Base-by-base conservation (phyloP, 92 coral and sea anemone genomes). In the Hydrozoanthus gracilis region DNA sequence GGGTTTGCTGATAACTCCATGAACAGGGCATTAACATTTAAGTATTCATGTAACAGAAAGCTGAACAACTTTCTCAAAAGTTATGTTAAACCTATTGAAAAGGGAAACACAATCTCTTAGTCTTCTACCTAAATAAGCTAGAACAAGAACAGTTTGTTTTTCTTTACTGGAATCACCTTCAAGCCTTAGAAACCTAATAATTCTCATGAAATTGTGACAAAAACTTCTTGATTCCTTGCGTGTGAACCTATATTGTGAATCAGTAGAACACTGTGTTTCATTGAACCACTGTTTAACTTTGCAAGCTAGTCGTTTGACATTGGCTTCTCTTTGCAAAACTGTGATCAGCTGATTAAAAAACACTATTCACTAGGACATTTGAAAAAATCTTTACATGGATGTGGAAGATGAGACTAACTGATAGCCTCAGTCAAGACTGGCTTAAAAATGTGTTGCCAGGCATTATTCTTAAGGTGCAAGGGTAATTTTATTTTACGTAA, bases 91-190 rank as follows among this genome's bases (percentile, higher is more conserved):
- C 20, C 93, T 64, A 48, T 86, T 89, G 39, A 86, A 82, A 11
- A 91, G 84, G 11, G 92, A 85, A 56, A 85, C 88, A 83, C 91
- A 88, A 87, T 91, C 92, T 46, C 92, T 67, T 18, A 67, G 73
- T 46, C 73, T 67, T 18, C 46, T 18, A 11, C 73, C 73, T 11
- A 67, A 67, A 67, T 67, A 67, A 67, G 73, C 46, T 6, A 67
- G 10, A 67, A 11, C 18, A 67, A 67, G 73, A 67, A 67, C 73
- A 4, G 73, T 67, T 11, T 67, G 73, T 18, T 18, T 75, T 78
- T 91, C 83, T 49, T 75, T 77, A 71, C 20, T 82, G 60, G 87
- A 51, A 72, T 91, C 89, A 83, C 45, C 45, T 67, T 18, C 72
- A 67, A 8, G 3, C 17, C 72, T 67, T 17, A 67, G 72, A 17